Evolutionary conservation across 2,888 invertebrate species (phyloP).

Genomic region (Metalampra italica): DNA sequence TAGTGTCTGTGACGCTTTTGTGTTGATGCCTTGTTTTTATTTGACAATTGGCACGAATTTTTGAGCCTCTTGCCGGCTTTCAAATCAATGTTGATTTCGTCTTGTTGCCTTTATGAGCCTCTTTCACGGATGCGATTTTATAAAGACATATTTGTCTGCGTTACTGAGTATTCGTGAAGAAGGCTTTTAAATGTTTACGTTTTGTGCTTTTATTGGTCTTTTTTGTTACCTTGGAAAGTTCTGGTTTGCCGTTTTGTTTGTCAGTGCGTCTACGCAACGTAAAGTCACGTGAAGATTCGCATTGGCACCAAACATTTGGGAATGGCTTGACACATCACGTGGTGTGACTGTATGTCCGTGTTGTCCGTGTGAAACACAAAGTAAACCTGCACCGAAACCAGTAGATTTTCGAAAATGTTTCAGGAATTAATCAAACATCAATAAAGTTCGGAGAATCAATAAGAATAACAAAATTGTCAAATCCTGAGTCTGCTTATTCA

Average conservation of each 20-base stretch:
- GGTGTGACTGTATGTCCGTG: constrained; percentile 41
- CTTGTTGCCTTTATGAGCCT: neutral
- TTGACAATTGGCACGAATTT: constrained; percentile 23
- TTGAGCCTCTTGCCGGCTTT: constrained; percentile 14
- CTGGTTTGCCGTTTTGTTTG: constrained; percentile 16
- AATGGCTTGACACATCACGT: constrained; percentile 63
- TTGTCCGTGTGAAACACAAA: constrained; percentile 51
- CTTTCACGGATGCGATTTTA: constrained; percentile 1
- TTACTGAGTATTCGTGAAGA: neutral
- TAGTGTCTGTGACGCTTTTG: constrained; percentile 31
- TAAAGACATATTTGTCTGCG: neutral
- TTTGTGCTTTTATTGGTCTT: constrained; percentile 1
- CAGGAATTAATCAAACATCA: neutral
- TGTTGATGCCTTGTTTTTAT: constrained; percentile 13
- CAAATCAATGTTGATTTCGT: constrained; percentile 4
- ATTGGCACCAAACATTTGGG: constrained; percentile 60
- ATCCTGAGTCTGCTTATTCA: no score
- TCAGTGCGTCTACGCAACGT: constrained; percentile 74
- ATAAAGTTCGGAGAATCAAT: no score
- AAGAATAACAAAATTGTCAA: no score
- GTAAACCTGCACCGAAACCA: constrained; percentile 40
- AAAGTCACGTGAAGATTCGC: constrained; percentile 44
- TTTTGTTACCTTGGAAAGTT: neutral
- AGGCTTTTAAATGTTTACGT: constrained; percentile 5
- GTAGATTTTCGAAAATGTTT: constrained; percentile 1